Base-by-base conservation (phyloP, 2,113 vertebrate species). In the Callopanchax toddi region DNA sequence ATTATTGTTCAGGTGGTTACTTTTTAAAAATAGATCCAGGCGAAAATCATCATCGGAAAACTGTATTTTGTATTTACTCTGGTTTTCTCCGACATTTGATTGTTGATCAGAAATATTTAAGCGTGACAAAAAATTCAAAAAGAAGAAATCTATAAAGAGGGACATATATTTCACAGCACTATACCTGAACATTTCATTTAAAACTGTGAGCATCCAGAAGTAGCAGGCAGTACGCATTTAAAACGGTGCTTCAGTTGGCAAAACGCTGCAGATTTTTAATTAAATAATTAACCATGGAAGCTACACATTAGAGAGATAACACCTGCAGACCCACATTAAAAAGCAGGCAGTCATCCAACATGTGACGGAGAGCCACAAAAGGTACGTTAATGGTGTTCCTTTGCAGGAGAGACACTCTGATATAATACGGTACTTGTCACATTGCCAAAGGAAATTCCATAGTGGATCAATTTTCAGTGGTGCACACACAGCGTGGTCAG, bases 401-500 rank as follows among this genome's bases (percentile, higher is more conserved):
- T 45, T 40, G 51, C 46, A 12, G 1, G 17, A 51, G 23, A 59
- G 34, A 54, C n/a, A 37, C 51, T 68, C 60, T 55, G 58, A 48
- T 79, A 67, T 57, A 64, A 74, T 58, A 68, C 1, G 23, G 15
- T 23, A 40, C 44, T 76, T 71, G 54, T 52, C 44, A 51, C 43
- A 39, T 61, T 64, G 60, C 70, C 46, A 60, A 73, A 66, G 20
- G 56, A 71, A 76, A 71, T 43, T 34, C 46, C 15, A 25, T 20
- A 55, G 70, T 75, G 66, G 75, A 73, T 81, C 60, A 52, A 82
- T 83, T 86, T 87, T 75, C 60, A 40, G 34, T 3, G 17, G 58
- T 15, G 61, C 55, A 56, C 75, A 56, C 75, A 6, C 29, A 71
- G 51, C 43, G 45, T 78, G 73, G 68, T 61, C 81, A 77, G 81